Conservation (phyloP, 1,140 invertebrate species). For the Venturia canescens region DNA sequence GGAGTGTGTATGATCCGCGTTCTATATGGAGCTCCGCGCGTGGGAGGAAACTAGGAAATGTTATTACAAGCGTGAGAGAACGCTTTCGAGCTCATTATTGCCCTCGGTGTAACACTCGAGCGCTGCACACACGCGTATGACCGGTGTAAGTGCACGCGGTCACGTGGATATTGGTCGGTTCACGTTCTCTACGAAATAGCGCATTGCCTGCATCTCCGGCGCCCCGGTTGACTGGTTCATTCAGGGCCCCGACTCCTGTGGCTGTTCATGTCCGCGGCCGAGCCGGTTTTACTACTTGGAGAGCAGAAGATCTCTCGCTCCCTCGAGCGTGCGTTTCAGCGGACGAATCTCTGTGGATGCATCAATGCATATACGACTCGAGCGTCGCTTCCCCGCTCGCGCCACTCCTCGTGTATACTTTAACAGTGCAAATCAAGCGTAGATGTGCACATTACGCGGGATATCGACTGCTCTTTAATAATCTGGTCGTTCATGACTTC, state of each 20-base stretch:
- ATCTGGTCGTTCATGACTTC: slow-evolving; percentile 15
- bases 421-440: background rate
- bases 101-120: background rate
- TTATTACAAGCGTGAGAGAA: slow-evolving; percentile 47
- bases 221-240: slow-evolving; percentile 45
- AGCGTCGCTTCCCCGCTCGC: background rate
- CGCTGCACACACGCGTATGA: background rate
- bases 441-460: background rate
- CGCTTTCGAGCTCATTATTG: slow-evolving; percentile 44
- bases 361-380: background rate
- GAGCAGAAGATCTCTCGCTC: slow-evolving; percentile 34
- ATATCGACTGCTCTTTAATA: slow-evolving; percentile 19
- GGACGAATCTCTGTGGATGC: background rate
- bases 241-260: slow-evolving; percentile 2
- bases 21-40: background rate
- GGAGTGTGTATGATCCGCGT: background rate
- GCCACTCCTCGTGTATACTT: background rate
- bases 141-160: background rate
- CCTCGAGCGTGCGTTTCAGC: background rate
- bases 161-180: background rate
- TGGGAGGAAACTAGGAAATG: slow-evolving; percentile 42
- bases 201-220: slow-evolving; percentile 5
- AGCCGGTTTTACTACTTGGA: slow-evolving; percentile 45
- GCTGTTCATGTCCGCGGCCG: slow-evolving; percentile 38
- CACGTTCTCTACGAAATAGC: slow-evolving; percentile 6